Percentiles rank a stretch among this genome's conserved stretches.
Conservation (phyloP, 2,113 vertebrate species). For the Pundamilia nyererei region DNA sequence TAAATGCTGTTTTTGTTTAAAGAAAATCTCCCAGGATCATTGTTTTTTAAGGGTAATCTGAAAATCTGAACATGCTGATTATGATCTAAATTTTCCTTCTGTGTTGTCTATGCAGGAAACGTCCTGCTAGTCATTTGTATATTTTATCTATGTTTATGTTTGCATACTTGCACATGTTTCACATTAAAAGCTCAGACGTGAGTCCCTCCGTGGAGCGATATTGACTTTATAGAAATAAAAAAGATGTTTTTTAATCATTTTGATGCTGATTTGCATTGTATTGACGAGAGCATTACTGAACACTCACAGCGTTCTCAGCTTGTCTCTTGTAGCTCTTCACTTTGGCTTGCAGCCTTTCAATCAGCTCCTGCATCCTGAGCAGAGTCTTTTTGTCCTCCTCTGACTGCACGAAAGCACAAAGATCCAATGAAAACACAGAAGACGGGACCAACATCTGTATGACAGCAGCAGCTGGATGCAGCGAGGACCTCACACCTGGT, state of each 20-base stretch:
- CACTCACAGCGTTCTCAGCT: conserved; percentile 83
- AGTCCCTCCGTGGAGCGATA: accelerated
- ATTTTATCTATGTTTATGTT: background rate
- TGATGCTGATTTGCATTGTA: background rate
- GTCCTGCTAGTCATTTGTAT: background rate
- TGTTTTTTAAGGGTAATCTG: background rate
- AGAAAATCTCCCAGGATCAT: background rate
- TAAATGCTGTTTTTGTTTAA: background rate
- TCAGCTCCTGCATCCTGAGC: conserved; percentile 88
- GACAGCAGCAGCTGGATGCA: background rate
- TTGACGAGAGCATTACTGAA: background rate
- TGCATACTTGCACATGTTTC: background rate
- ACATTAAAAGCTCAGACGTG: background rate
- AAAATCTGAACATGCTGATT: background rate
- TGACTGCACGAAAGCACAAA: conserved; percentile 59
- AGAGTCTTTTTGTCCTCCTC: conserved; percentile 92
- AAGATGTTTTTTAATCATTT: background rate
- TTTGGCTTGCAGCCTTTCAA: conserved; percentile 90
- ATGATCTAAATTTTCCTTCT: background rate
- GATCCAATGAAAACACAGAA: background rate
- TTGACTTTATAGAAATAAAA: background rate
- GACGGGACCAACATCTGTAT: background rate
- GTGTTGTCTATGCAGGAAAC: background rate
- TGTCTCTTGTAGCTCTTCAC: conserved; percentile 95
- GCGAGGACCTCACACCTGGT: conserved; percentile 3